phyloP scores from a whole-genome alignment of 1,140 invertebrate species.

The Macrobrachium rosenbergii region DNA sequence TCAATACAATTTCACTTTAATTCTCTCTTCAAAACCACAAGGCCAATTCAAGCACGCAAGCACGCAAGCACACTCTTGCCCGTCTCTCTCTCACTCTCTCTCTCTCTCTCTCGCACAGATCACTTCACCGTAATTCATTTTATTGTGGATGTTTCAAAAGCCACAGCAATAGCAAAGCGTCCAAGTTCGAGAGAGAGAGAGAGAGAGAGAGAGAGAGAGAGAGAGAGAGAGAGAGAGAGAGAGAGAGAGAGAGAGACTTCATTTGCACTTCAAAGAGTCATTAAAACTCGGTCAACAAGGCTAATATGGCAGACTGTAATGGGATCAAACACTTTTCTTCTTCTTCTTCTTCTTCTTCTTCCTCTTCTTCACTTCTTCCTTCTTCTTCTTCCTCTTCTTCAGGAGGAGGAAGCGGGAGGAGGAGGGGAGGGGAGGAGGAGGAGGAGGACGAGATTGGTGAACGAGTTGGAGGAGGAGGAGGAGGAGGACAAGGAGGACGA shows the following conservation, averaged over 20 bases:
- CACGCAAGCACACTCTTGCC: not conserved
- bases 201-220: too few species aligned
- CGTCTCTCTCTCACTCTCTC: not conserved
- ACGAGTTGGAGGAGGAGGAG: not conserved
- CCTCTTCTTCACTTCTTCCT: not conserved
- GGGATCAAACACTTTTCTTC: conserved; percentile 44
- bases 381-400: not conserved
- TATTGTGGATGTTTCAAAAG: conserved; percentile 13
- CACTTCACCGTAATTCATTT: conserved; percentile 20
- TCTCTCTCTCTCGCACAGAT: conserved; percentile 3
- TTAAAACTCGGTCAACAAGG: conserved; percentile 61
- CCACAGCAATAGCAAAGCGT: not conserved
- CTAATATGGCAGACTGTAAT: conserved; percentile 51
- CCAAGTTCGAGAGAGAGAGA: not conserved
- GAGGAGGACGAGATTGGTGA: not conserved
- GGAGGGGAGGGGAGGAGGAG: not conserved
- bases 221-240: too few species aligned
- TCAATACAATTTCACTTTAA: too few species aligned
- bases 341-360: too few species aligned
- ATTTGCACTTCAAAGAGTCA: conserved; percentile 60
- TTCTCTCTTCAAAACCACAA: too few species aligned
- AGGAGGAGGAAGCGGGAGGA: not conserved
- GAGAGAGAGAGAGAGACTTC: too few species aligned
- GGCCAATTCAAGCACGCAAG: conserved; percentile 3
- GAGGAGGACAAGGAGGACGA: not conserved